phyloP scores from a whole-genome alignment of 2,797 vertebrate species.

The Sebastes iracundus region DNA sequence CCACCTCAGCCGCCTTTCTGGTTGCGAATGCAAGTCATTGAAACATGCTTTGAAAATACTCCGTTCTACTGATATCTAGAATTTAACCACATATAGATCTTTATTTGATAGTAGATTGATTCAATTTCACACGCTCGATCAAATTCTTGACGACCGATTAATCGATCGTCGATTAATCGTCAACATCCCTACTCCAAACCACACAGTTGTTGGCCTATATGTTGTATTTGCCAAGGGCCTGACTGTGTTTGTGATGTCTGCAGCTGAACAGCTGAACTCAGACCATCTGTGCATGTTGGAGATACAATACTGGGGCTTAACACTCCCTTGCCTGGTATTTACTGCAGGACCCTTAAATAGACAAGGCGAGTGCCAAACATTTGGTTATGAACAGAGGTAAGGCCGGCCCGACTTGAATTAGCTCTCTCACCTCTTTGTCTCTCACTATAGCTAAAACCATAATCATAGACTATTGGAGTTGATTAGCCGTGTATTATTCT shows the following conservation, averaged over 20 bases:
- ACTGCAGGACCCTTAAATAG: constrained; percentile 18
- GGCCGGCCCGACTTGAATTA: constrained; percentile 50
- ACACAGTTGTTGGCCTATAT: background rate
- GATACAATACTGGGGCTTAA: constrained; percentile 30
- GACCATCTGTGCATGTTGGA: constrained; percentile 14
- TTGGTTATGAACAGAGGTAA: constrained; percentile 20
- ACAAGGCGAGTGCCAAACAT: constrained; percentile 22
- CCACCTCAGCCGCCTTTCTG: too few species aligned
- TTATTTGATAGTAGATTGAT: too few species aligned
- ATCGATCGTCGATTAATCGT: too few species aligned
- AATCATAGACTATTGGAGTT: constrained; percentile 63
- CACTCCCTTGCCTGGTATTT: constrained; percentile 30
- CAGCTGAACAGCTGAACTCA: constrained; percentile 1
- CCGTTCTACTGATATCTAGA: too few species aligned
- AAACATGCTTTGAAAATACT: too few species aligned
- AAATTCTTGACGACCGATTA: too few species aligned
- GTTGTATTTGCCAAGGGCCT: background rate
- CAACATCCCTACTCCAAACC: background rate
- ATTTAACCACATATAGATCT: too few species aligned
- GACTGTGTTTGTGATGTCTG: background rate
- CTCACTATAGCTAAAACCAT: constrained; percentile 52
- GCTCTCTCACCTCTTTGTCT: constrained; percentile 68
- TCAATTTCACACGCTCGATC: too few species aligned
- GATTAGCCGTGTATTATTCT: constrained; percentile 62
- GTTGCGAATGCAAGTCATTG: too few species aligned